These are phyloP conservation scores for Chaetodon trifasciatus DNA, from an alignment of 2,797 vertebrate species.

Conservation along the genomic window DNA sequence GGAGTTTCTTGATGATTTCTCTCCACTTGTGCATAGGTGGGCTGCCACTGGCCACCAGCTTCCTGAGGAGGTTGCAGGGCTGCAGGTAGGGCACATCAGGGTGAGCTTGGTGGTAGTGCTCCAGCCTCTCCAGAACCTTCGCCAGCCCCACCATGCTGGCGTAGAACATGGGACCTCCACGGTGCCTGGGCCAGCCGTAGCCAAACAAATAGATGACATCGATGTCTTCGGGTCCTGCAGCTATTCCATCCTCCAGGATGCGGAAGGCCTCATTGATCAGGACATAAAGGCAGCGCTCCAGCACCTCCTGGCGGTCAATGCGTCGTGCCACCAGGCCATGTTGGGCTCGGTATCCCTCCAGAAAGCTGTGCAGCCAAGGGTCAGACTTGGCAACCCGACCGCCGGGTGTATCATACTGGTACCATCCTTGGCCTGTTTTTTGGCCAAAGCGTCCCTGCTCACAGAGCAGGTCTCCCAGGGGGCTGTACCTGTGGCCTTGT, in stretches of 20 bases:
- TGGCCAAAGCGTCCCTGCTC: slow-evolving; percentile 91
- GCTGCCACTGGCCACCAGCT: slow-evolving; percentile 88
- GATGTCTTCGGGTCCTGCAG: slow-evolving; percentile 89
- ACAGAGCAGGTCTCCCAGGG: slow-evolving; percentile 91
- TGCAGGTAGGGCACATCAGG: slow-evolving; percentile 87
- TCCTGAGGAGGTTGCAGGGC: slow-evolving; percentile 88
- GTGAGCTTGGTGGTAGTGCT: slow-evolving; percentile 86
- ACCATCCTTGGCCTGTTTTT: slow-evolving; percentile 92
- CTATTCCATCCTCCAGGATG: slow-evolving; percentile 91
- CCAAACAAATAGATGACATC: slow-evolving; percentile 92
- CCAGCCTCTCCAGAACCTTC: slow-evolving; percentile 87
- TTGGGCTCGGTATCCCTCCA: slow-evolving; percentile 87
- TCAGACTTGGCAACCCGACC: slow-evolving; percentile 86
- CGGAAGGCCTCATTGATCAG: slow-evolving; percentile 93
- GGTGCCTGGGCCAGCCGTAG: slow-evolving; percentile 92
- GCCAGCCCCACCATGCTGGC: slow-evolving; percentile 88
- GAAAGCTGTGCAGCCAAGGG: slow-evolving; percentile 87
- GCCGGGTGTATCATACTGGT: slow-evolving; percentile 89
- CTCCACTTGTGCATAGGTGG: slow-evolving; percentile 90
- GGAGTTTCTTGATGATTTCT: slow-evolving; percentile 75
- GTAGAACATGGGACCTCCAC: slow-evolving; percentile 94
- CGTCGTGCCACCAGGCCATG: slow-evolving; percentile 79
- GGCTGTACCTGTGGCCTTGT: slow-evolving; percentile 87
- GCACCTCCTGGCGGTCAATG: slow-evolving; percentile 88
- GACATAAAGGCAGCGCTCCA: slow-evolving; percentile 90